Evolutionary conservation across 2,888 invertebrate genomes (phyloP).

Genomic region (Scaptodrosophila latifasciaeformis): DNA sequence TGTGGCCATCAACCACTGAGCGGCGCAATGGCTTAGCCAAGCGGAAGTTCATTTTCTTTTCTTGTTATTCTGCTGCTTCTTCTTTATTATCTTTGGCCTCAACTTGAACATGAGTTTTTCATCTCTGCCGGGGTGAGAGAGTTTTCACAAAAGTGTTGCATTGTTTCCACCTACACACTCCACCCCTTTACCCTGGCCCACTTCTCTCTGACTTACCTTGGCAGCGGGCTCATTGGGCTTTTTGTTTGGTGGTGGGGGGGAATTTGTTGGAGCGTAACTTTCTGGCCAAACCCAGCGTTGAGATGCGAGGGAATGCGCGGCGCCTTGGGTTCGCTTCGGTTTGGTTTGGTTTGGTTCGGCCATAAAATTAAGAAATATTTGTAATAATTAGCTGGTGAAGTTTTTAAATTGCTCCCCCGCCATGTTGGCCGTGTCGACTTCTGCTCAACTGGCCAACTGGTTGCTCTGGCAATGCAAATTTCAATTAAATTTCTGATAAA

Average conservation of each 20-base stretch:
- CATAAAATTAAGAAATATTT: slow-evolving; percentile 60
- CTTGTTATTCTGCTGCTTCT: slow-evolving; percentile 16
- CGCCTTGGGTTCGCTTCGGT: slow-evolving; percentile 9
- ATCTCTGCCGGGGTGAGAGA: slow-evolving; percentile 44
- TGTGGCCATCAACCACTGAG: background rate
- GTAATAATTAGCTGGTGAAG: slow-evolving; percentile 53
- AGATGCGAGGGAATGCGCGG: background rate
- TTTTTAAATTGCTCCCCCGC: slow-evolving; percentile 4
- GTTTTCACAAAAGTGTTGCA: slow-evolving; percentile 53
- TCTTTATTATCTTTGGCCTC: slow-evolving; percentile 18
- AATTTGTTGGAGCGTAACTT: slow-evolving; percentile 62
- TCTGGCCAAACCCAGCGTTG: background rate
- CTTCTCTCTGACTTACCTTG: too few species aligned
- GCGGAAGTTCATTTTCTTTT: slow-evolving; percentile 72
- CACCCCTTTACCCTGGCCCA: too few species aligned
- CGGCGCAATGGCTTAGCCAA: slow-evolving; percentile 49
- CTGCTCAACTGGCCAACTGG: background rate
- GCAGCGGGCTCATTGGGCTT: slow-evolving; percentile 4
- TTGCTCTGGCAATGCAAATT: slow-evolving; percentile 25
- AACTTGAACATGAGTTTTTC: background rate
- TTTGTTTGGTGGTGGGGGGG: slow-evolving; percentile 28
- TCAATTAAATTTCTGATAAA: slow-evolving; percentile 17
- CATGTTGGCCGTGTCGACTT: too few species aligned
- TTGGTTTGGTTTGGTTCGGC: slow-evolving; percentile 22
- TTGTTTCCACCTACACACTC: slow-evolving; percentile 48